Conservation (phyloP, 2,797 vertebrate genomes). For the Zalophus californianus region DNA sequence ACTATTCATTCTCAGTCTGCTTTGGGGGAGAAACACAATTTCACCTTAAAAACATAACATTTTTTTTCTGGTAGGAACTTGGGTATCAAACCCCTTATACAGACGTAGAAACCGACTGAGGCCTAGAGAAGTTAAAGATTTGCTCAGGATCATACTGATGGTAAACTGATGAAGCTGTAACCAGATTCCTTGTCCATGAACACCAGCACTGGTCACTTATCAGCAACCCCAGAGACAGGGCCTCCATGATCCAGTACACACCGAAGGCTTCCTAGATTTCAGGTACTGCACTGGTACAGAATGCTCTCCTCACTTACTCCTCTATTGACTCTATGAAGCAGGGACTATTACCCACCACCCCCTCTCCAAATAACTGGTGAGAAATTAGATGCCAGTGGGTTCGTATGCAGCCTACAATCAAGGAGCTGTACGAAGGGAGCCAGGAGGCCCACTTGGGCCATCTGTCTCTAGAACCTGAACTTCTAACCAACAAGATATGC, state of each 20-base stretch:
- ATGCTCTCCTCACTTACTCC: neutral
- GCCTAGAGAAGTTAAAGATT: neutral
- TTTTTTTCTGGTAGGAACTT: constrained; percentile 13
- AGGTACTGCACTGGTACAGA: neutral
- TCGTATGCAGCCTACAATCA: neutral
- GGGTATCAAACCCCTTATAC: neutral
- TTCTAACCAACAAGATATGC: neutral
- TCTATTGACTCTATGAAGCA: neutral
- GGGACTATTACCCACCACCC: neutral
- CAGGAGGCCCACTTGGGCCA: neutral
- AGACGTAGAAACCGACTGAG: neutral
- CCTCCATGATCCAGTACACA: neutral
- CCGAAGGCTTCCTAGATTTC: neutral
- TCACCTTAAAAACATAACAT: constrained; percentile 32
- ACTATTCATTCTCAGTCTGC: constrained; percentile 28
- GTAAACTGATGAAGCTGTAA: neutral
- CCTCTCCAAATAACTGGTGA: neutral
- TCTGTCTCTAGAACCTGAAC: neutral
- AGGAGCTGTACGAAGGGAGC: neutral
- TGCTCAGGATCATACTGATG: neutral
- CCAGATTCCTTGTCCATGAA: neutral
- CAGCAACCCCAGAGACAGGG: neutral
- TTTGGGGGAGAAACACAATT: constrained; percentile 1
- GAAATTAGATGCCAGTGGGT: neutral
- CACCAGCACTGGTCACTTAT: neutral